These are phyloP conservation scores for Matsumyia berberina DNA, from an alignment of 2,888 invertebrate genomes.

Conservation along the genomic window DNA sequence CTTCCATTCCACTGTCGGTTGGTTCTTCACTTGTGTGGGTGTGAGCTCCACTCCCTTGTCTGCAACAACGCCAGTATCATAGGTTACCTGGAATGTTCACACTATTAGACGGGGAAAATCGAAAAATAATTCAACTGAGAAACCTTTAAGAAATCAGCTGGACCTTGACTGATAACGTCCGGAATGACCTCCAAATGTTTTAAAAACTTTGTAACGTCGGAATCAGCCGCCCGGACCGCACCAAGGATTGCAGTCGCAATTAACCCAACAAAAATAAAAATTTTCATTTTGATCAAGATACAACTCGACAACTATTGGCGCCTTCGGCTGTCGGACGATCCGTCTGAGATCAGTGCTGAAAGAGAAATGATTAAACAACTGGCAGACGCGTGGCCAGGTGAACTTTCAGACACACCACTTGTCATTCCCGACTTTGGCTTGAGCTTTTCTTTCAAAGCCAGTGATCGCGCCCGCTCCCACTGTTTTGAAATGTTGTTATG, in stretches of 20 bases:
- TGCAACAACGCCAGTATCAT: constrained; percentile 83
- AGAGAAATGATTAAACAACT: constrained; percentile 64
- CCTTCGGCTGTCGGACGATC: constrained; percentile 52
- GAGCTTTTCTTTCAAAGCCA: constrained; percentile 16
- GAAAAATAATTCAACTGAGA: constrained; percentile 29
- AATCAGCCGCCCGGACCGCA: constrained; percentile 77
- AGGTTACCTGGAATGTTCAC: constrained; percentile 78
- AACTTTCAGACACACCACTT: constrained; percentile 49
- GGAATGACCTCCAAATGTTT: constrained; percentile 82
- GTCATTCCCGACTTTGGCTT: neutral
- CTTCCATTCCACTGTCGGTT: constrained; percentile 81
- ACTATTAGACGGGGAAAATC: neutral
- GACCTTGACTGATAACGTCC: constrained; percentile 81
- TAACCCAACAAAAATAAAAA: constrained; percentile 67
- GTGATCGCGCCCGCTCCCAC: constrained; percentile 16
- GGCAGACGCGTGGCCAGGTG: constrained; percentile 49
- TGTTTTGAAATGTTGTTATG: constrained; percentile 51
- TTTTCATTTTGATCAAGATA: constrained; percentile 59
- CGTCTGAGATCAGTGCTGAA: constrained; percentile 67
- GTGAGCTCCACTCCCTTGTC: constrained; percentile 89
- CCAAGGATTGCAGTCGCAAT: constrained; percentile 55
- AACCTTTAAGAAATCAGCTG: constrained; percentile 82
- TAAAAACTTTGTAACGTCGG: constrained; percentile 81
- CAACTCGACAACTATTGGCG: constrained; percentile 42
- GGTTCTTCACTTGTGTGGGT: constrained; percentile 86